These are phyloP conservation scores for Psittacula echo DNA, from an alignment of 2,797 vertebrate genomes.

Conservation along the genomic window DNA sequence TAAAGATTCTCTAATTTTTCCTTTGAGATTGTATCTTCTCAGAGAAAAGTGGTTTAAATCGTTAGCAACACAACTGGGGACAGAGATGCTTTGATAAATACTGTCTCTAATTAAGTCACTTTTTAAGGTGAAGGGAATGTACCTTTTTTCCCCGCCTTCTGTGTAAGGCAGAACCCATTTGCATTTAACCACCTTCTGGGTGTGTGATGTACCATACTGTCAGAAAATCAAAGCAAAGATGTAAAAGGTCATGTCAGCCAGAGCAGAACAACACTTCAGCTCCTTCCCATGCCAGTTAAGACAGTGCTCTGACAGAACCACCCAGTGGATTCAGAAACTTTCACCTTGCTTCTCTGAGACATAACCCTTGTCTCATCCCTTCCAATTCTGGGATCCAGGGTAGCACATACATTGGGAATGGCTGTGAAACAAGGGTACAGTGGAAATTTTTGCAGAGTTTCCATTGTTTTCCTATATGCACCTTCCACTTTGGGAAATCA, in stretches of 20 bases:
- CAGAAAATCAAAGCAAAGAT: neutral
- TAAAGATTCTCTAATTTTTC: neutral
- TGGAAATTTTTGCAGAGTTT: neutral
- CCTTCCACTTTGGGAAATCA: neutral
- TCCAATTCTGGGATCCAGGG: neutral
- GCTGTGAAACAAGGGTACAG: neutral
- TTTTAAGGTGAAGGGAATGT: neutral
- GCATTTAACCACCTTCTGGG: neutral
- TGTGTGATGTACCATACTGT: neutral
- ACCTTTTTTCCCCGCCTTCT: neutral
- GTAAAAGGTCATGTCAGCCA: neutral
- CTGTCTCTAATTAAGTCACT: neutral
- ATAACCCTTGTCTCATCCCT: fast-evolving
- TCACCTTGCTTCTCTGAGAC: neutral
- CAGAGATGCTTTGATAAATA: neutral
- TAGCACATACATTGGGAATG: neutral
- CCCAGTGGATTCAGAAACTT: neutral
- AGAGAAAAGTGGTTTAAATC: neutral
- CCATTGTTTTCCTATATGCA: neutral
- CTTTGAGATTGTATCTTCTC: neutral
- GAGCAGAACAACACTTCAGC: neutral
- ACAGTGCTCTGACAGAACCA: neutral
- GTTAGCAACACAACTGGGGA: neutral
- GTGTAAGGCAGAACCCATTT: neutral
- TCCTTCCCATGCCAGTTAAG: neutral